Evolutionary conservation across 1,140 invertebrate species (phyloP), one percentile per base, ranked within the genome.

Genomic region (Zaprionus ghesquierei): DNA sequence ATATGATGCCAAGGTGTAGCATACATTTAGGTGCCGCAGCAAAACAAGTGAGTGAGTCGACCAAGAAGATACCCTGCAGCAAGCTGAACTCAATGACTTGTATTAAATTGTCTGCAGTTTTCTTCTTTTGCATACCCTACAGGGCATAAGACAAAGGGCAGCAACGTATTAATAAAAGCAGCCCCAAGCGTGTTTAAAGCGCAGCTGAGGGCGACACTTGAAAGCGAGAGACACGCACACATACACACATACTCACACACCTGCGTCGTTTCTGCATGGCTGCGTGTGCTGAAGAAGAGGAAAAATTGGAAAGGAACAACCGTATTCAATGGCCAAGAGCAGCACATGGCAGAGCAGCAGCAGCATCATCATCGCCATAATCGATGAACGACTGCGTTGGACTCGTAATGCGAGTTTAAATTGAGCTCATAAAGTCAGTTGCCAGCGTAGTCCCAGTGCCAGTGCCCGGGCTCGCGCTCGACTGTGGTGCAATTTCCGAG

Each of bases 1-100:
- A 41, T 41, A 41, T 41, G 35, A 87, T 69, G 63, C 49, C 25
- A 65, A 79, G 73, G 75, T 69, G 70, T 75, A 79, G 74, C 69
- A 79, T 73, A 77, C 75, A 46, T 51, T 71, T 53, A 15, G 79
- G 70, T 55, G 61, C 27, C 10, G 44, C 63, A 46, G 50, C 49
- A 33, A 25, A n/a, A 13, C 3, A 20, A 20, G 12, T 41, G 33
- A 2, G 31, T 15, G n/a, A 25, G 18, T 58, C 60, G 60, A 63
- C 60, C 29, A 23, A n/a, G 12, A 15, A 53, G 49, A 63, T 46
- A 63, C 60, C 23, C 60, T 54, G n/a, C 8, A 31, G 2, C 20
- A 61, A n/a, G 23, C 44, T 18, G 23, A 20, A 18, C 20, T 46
- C 5, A 18, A 41, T n/a, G 6, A n/a, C 35, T 15, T n/a, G 13